These are phyloP conservation scores for Euglossa dilemma DNA, from an alignment of 1,140 invertebrate species.

Conservation along the genomic window DNA sequence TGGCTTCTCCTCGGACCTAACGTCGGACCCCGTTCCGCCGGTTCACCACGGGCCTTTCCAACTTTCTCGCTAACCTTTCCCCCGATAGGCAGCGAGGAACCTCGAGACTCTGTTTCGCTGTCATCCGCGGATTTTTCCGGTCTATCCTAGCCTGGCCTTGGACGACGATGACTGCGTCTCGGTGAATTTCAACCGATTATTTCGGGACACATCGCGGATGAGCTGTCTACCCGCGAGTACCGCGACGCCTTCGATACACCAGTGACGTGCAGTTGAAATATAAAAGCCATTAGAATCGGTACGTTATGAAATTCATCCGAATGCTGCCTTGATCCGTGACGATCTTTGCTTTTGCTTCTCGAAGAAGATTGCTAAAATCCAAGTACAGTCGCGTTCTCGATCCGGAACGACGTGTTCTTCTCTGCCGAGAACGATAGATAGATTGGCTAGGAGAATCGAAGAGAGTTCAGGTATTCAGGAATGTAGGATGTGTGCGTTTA, in stretches of 20 bases:
- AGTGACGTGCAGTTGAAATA: conserved; percentile 13
- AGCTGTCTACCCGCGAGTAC: not conserved
- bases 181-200: conserved; percentile 31
- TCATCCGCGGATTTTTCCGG: not conserved
- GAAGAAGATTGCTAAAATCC: not conserved
- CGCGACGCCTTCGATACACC: not conserved
- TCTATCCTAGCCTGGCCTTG: not conserved
- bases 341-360: no score
- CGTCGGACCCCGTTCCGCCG: not conserved
- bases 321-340: not conserved
- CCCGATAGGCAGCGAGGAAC: not conserved
- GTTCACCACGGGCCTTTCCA: not conserved
- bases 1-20: conserved; percentile 8
- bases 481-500: no score
- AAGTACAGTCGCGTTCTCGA: not conserved
- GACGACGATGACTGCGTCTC: no score
- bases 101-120: not conserved
- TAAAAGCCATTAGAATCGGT: not conserved
- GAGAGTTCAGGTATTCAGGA: not conserved
- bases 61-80: not conserved
- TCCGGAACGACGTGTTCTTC: not conserved
- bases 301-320: conserved; percentile 7
- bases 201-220: conserved; percentile 12
- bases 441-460: no score
- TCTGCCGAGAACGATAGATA: not conserved